Evolutionary conservation across 2,797 vertebrate species (phyloP).

Genomic region (Onychomys torridus): DNA sequence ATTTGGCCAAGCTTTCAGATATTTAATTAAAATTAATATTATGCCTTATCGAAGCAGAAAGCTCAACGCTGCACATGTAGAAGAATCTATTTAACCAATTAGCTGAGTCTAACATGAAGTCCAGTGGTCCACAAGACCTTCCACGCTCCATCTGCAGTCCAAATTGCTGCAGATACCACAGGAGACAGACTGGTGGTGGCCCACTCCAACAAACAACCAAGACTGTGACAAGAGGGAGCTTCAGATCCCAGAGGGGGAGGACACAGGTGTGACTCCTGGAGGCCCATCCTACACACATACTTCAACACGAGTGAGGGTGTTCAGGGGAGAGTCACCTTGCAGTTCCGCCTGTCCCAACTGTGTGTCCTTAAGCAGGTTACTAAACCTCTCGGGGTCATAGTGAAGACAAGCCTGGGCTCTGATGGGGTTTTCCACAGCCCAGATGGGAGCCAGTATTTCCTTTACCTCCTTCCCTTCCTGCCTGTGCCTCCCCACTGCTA

Average conservation of each 20-base stretch:
- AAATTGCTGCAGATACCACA: constrained; percentile 80
- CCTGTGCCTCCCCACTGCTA: background rate
- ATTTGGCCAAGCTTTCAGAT: constrained; percentile 86
- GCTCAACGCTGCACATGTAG: constrained; percentile 84
- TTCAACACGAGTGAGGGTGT: rapidly evolving
- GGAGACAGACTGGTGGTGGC: constrained; percentile 83
- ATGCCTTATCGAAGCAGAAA: constrained; percentile 86
- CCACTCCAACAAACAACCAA: background rate
- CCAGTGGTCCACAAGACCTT: constrained; percentile 85
- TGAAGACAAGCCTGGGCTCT: background rate
- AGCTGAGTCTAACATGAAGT: constrained; percentile 86
- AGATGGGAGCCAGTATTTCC: background rate
- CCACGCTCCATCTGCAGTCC: constrained; percentile 81
- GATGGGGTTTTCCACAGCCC: background rate
- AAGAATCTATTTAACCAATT: constrained; percentile 90
- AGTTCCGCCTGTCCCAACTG: background rate
- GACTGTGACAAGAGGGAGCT: constrained; percentile 55
- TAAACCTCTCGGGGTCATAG: background rate
- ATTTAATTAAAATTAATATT: constrained; percentile 91
- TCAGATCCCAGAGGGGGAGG: constrained; percentile 9
- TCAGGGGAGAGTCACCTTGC: background rate
- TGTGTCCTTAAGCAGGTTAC: background rate
- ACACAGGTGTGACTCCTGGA: background rate
- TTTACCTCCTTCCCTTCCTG: background rate
- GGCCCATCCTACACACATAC: background rate